Conservation (phyloP, 2,797 vertebrate genomes). For the Pangasius larnaudii region DNA sequence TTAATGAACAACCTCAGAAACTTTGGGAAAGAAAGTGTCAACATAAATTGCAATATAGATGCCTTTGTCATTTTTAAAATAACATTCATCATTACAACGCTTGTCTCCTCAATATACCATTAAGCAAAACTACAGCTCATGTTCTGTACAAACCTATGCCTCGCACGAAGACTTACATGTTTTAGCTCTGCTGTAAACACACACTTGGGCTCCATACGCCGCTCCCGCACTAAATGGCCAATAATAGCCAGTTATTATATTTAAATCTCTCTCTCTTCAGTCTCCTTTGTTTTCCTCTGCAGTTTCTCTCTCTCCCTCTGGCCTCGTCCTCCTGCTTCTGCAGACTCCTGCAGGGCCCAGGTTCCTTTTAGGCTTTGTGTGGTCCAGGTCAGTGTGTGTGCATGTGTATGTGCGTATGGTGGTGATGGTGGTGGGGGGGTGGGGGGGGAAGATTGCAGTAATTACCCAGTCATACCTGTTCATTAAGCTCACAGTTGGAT, state of each 20-base stretch:
- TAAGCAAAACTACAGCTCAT: constrained; percentile 23
- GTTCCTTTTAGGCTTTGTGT: constrained; percentile 58
- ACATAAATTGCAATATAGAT: background rate
- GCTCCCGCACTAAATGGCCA: constrained; percentile 57
- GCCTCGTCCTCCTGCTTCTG: constrained; percentile 50
- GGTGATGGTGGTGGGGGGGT: constrained; percentile 46
- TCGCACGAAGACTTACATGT: constrained; percentile 25
- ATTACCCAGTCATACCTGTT: constrained; percentile 99
- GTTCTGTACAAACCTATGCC: constrained; percentile 15
- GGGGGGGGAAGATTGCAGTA: constrained; percentile 97
- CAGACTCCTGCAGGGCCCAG: constrained; percentile 59
- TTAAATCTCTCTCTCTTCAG: constrained; percentile 57
- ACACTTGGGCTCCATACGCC: constrained; percentile 32
- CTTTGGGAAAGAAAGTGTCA: background rate
- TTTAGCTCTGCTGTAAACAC: constrained; percentile 48
- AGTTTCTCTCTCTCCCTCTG: constrained; percentile 41
- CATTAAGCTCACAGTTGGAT: constrained; percentile 99
- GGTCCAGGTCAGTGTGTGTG: constrained; percentile 45
- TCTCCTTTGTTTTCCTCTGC: constrained; percentile 56
- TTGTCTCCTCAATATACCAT: constrained; percentile 31
- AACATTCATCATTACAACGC: constrained; percentile 8
- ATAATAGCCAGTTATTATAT: constrained; percentile 61
- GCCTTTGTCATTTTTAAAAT: constrained; percentile 15
- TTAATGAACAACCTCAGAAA: background rate
- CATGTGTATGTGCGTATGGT: constrained; percentile 35